Percentiles rank a stretch among this genome's conserved stretches.
These are phyloP conservation scores for Xestoiulus laeticollis DNA, from an alignment of 2,888 invertebrate species.

Conservation along the genomic window DNA sequence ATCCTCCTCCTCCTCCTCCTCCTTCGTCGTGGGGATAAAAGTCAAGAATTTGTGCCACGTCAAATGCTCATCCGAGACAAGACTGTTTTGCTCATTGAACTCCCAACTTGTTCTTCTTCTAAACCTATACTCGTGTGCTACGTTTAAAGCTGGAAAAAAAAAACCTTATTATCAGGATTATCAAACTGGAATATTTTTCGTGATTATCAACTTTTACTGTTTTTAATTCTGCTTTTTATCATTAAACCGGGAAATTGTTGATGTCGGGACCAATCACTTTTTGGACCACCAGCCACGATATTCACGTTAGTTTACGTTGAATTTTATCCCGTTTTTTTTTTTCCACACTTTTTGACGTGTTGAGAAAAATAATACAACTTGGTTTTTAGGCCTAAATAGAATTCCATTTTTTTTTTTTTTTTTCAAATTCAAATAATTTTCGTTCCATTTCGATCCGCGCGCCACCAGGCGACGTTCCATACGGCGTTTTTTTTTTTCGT, in stretches of 20 bases:
- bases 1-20: background rate
- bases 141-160: too few species aligned
- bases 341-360: background rate
- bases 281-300: too few species aligned
- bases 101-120: background rate
- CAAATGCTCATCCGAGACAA: conserved; percentile 21
- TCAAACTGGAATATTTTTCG: too few species aligned
- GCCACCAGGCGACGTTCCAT: background rate
- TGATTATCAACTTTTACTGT: too few species aligned
- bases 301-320: too few species aligned
- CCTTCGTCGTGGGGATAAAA: background rate
- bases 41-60: conserved; percentile 18
- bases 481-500: background rate
- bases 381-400: background rate
- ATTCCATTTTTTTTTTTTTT: background rate
- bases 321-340: too few species aligned
- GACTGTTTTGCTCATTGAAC: background rate
- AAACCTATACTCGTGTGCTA: too few species aligned
- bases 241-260: too few species aligned
- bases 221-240: too few species aligned
- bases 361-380: too few species aligned
- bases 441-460: background rate
- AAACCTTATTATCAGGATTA: too few species aligned
- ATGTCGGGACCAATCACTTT: too few species aligned
- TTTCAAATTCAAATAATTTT: background rate